Base-by-base conservation (phyloP, 2,797 vertebrate genomes). In the Coranthus polyacanthus region DNA sequence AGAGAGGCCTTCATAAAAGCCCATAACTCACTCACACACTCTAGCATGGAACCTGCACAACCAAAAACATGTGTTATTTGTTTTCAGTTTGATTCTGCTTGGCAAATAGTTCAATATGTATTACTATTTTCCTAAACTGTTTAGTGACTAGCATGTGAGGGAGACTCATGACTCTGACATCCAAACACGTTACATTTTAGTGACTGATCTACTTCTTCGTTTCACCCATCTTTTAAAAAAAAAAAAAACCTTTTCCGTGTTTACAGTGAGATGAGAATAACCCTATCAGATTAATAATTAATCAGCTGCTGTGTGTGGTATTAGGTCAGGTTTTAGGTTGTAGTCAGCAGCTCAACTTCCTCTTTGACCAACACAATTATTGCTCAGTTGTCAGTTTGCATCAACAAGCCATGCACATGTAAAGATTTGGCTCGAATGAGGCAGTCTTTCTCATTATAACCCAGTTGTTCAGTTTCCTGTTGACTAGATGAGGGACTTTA, bases 291-390 rank as follows among this genome's bases (percentile, higher is more conserved):
- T 45, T 6, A 49, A 41, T 52, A 1, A 12, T 61, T 47, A 60
- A 15, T 34, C 17, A 44, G 22, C 29, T 56, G 51, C 24, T 72
- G 7, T 29, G n/a, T 21, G 6, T 57, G 21, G 18, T 20, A 36
- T 51, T 15, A 16, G 43, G 22, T 41, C 29, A 46, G 12, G 37
- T 38, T 41, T 39, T 49, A 36, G 18, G 5, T 60, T 36, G 6
- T 57, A 6, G 4, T 47, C 2, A 6, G 4, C 54, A 24, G 17
- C 51, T 68, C 47, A 52, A 24, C 56, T 49, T 71, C 20, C 36
- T 53, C 34, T 61, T 18, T 49, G 16, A 50, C 38, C 15, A 54
- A 49, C 39, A 64, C 12, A 12, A 68, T 36, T 6, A 6, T 38
- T 37, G 15, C 20, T 58, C 8, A 45, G 10, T 36, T 58, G 10